These are phyloP conservation scores for Melopsittacus undulatus DNA, from an alignment of 2,797 vertebrate species.

Conservation along the genomic window DNA sequence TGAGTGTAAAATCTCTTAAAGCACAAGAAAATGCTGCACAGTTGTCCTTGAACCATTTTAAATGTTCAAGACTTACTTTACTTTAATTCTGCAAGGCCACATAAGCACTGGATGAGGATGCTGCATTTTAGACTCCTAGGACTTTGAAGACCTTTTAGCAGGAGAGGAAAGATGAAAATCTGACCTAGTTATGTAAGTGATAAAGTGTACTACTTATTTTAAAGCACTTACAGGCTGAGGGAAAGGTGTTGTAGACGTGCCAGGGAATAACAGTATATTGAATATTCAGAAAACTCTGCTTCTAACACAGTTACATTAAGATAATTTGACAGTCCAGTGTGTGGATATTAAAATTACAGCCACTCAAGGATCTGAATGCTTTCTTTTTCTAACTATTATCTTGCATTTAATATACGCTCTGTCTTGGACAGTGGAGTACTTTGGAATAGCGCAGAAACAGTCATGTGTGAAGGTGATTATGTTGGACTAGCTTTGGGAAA, in stretches of 20 bases:
- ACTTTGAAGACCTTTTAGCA: neutral
- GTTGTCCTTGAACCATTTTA: neutral
- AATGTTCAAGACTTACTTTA: neutral
- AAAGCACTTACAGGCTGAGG: neutral
- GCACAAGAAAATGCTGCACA: neutral
- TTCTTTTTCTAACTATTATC: neutral
- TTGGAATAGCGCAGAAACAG: neutral
- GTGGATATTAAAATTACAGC: slow-evolving; percentile 10
- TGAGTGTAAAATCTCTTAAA: neutral
- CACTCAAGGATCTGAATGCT: neutral
- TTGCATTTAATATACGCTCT: neutral
- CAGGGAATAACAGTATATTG: neutral
- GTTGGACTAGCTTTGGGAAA: neutral
- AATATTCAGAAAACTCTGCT: neutral
- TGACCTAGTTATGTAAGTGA: neutral
- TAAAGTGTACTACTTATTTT: neutral
- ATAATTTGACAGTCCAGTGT: neutral
- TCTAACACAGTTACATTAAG: neutral
- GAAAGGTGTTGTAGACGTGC: neutral
- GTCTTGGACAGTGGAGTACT: neutral
- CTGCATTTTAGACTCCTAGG: neutral
- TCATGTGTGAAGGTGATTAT: neutral
- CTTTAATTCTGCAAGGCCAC: neutral
- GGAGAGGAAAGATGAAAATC: neutral
- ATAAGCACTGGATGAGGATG: neutral